Evolutionary conservation across 2,888 invertebrate species (phyloP).

Genomic region (Octodonta nipae): DNA sequence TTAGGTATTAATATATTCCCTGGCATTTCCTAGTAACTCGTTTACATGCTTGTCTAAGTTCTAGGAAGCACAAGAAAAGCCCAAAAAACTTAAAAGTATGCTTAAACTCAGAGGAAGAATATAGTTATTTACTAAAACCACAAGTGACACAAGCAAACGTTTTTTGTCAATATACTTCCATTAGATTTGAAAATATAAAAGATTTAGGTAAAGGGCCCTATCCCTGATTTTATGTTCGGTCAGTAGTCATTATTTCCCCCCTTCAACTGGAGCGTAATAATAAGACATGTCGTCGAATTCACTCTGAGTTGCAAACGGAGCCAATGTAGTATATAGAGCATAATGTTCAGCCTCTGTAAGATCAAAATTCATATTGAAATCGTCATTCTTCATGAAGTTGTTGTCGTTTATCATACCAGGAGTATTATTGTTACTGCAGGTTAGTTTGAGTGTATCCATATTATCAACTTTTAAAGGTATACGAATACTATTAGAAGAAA

Average conservation of each 20-base stretch:
- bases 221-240: slow-evolving; percentile 1
- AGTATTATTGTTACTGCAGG: slow-evolving; percentile 41
- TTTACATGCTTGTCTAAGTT: no score
- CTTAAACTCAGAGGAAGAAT: background rate
- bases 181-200: background rate
- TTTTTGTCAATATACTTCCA: background rate
- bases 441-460: no score
- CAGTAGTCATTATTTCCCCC: slow-evolving; percentile 46
- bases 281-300: slow-evolving; percentile 81
- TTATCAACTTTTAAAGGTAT: slow-evolving; percentile 47
- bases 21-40: no score
- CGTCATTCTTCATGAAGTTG: slow-evolving; percentile 11
- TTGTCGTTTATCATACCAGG: slow-evolving; percentile 5
- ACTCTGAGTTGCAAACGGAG: slow-evolving; percentile 72
- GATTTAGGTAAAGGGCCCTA: background rate
- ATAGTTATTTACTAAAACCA: no score
- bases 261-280: slow-evolving; percentile 75
- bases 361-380: slow-evolving; percentile 42
- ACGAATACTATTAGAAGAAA: slow-evolving; percentile 40
- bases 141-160: no score
- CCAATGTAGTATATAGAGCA: slow-evolving; percentile 72
- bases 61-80: no score
- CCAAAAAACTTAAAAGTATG: slow-evolving; percentile 2
- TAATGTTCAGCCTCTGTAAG: slow-evolving; percentile 80
- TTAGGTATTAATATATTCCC: no score